Base-by-base conservation (phyloP, 2,888 invertebrate genomes). In the Synergus laeviventris region DNA sequence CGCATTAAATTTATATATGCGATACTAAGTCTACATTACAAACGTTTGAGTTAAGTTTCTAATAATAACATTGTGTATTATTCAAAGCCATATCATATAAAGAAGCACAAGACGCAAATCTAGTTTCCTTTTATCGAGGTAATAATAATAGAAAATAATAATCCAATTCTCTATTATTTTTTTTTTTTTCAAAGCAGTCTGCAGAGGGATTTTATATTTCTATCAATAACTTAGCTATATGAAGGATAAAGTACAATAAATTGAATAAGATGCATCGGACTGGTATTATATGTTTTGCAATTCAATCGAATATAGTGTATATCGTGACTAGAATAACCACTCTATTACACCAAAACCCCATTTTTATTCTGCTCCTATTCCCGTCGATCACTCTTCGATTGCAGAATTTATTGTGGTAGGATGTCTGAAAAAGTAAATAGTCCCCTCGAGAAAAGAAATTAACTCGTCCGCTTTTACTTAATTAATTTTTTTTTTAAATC, bases 311-410 rank as follows among this genome's bases (percentile, higher is more conserved):
- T 31, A 49, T 31, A 31, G 31, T 31, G 45, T 49, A 45, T 45
- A 49, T 70, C 49, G 49, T n/a, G 14, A 45, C 49, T 49, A 24
- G 70, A 70, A 45, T 70, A 70, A 70, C 49, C 70, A 70, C 45
- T 70, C 49, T 31, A 70, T 70, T 70, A 49, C 31, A 9, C n/a
- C 31, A 11, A 49, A 36, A 70, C n/a, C 31, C 8, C 9, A 70
- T 70, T 70, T 70, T 70, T 70, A 31, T 70, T 49, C 24, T 31
- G 12, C 11, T 45, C 45, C 24, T 49, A 42, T 64, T 39, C 11
- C 16, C 16, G n/a, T 56, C 66, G 36, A 64, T 31, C 62, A 62
- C n/a, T 38, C 16, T 42, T 21, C 64, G 21, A 64, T 42, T 64
- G 12, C 18, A 21, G 12, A 64, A 64, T n/a, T n/a, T n/a, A n/a